Evolutionary conservation across 2,113 vertebrate genomes (phyloP).

Genomic region (Nycticorax nycticorax): DNA sequence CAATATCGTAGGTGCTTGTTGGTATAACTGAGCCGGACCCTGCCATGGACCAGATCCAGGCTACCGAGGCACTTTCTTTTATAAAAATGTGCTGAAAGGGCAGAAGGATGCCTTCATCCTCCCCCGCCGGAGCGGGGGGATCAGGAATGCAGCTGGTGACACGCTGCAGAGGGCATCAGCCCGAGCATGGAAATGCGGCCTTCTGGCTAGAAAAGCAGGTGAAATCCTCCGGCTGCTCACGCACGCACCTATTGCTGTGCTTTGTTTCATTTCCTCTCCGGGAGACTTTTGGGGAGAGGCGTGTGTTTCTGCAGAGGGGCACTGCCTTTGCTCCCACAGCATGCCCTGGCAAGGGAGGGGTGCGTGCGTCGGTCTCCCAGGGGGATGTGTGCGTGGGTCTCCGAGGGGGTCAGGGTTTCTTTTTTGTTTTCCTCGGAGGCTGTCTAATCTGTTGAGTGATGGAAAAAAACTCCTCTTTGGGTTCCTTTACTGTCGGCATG

Average conservation of each 20-base stretch:
- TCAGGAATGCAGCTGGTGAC: constrained; percentile 42
- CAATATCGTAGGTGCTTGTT: fast-evolving
- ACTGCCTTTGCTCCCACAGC: not conserved
- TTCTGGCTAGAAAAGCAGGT: not conserved
- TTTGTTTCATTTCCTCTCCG: not conserved
- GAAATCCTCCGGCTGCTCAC: not conserved
- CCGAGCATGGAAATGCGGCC: not conserved
- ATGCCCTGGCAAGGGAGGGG: not conserved
- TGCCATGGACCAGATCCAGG: fast-evolving
- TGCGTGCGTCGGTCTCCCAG: no score
- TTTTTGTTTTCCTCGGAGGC: not conserved
- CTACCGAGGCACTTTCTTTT: not conserved
- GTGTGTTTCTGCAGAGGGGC: not conserved
- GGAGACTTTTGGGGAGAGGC: not conserved
- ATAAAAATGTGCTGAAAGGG: constrained; percentile 41
- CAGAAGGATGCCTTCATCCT: not conserved
- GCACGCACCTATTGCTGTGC: fast-evolving
- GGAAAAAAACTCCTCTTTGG: constrained; percentile 16
- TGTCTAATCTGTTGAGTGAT: constrained; percentile 35
- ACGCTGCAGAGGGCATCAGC: not conserved
- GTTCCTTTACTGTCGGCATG: not conserved
- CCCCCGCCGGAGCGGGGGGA: not conserved
- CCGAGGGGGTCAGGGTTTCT: not conserved
- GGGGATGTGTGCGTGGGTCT: not conserved
- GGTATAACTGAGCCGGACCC: not conserved